A percentile compares a stretch with the other conserved stretches of the same genome.
phyloP scores from a whole-genome alignment of 2,113 vertebrate species.

The Aramus guarauna region DNA sequence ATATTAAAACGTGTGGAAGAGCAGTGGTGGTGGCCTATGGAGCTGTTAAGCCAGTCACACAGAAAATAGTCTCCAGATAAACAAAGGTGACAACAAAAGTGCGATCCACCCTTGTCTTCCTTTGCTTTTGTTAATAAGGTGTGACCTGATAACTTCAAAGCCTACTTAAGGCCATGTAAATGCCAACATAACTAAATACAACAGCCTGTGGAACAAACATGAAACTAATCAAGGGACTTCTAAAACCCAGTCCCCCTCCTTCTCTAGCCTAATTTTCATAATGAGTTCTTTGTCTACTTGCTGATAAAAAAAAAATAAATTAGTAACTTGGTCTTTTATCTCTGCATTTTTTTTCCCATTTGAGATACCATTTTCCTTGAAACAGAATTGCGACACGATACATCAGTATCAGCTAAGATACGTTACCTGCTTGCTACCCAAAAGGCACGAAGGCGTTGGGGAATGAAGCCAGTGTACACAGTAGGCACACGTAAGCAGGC shows the following conservation, averaged over 20 bases:
- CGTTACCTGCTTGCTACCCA: neutral
- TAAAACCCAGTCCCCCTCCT: neutral
- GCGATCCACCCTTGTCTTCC: neutral
- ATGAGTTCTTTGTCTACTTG: neutral
- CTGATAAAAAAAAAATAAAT: neutral
- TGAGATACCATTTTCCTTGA: neutral
- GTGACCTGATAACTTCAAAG: constrained; percentile 47
- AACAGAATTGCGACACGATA: neutral
- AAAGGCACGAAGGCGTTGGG: neutral
- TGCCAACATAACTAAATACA: neutral
- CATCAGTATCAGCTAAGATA: neutral
- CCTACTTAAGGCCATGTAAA: neutral
- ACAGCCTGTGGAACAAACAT: neutral
- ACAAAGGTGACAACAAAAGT: neutral
- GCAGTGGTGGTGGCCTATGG: neutral
- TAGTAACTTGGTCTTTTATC: neutral
- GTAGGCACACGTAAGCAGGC: fast-evolving
- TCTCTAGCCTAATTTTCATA: neutral
- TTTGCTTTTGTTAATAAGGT: constrained; percentile 21
- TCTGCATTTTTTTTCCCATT: neutral
- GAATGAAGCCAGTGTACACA: neutral
- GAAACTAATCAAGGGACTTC: neutral
- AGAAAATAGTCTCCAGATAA: constrained; percentile 27
- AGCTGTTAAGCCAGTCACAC: neutral
- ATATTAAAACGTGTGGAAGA: neutral